A percentile compares a stretch with the other conserved stretches of the same genome.
Evolutionary conservation across 2,113 vertebrate species (phyloP).

Genomic region (Neolamprologus toae): DNA sequence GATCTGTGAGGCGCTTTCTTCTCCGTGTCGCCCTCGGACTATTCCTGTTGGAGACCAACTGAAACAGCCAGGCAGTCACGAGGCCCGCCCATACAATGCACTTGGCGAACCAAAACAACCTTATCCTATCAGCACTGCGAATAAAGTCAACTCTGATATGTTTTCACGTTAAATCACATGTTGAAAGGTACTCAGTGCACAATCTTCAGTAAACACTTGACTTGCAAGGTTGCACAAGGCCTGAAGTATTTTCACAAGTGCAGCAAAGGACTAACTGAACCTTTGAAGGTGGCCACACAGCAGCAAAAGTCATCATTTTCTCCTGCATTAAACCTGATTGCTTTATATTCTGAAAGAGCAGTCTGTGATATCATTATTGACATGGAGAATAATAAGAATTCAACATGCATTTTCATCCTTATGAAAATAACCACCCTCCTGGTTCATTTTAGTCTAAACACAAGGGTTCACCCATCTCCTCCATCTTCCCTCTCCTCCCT

Average conservation of each 20-base stretch:
- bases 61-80: neutral
- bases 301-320: neutral
- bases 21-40: neutral
- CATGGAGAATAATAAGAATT: neutral
- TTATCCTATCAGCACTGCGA: neutral
- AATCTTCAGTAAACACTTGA: constrained; percentile 4
- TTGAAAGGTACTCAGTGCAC: neutral
- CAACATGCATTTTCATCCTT: neutral
- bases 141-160: neutral
- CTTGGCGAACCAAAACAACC: neutral
- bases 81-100: neutral
- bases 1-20: constrained; percentile 2
- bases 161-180: neutral
- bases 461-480: constrained; percentile 13
- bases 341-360: neutral
- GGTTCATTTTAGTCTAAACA: neutral
- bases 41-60: neutral
- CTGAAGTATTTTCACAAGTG: neutral
- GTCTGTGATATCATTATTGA: neutral
- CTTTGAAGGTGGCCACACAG: neutral
- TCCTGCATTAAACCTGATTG: neutral
- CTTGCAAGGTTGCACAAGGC: neutral
- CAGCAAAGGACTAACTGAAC: neutral
- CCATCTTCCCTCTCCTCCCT: neutral
- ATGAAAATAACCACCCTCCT: neutral